Conservation (phyloP, 2,113 vertebrate species). For the Eidolon helvum region DNA sequence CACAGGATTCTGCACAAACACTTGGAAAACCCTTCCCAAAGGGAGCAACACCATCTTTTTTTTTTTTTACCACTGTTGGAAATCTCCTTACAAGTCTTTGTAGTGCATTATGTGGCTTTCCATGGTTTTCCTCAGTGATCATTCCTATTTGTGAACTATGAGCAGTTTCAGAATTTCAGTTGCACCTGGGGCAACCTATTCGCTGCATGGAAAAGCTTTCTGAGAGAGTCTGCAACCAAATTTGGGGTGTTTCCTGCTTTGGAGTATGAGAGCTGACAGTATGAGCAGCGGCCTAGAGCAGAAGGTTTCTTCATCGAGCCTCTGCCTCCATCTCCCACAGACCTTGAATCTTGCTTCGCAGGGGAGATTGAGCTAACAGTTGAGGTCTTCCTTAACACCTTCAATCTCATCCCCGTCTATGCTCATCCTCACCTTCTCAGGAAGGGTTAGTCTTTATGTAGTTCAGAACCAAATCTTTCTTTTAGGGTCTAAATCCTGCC, state of each 20-base stretch:
- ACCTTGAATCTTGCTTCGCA: background rate
- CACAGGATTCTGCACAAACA: slow-evolving; percentile 64
- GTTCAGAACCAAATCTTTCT: background rate
- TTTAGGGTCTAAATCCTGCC: background rate
- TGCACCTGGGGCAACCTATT: background rate
- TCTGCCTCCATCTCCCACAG: background rate
- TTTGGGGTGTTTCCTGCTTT: background rate
- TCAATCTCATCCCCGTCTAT: too few relatives aligned
- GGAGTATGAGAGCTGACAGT: background rate
- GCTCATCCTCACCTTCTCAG: background rate
- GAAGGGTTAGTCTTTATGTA: background rate
- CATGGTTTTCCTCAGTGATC: slow-evolving; percentile 75
- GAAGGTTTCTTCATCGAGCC: background rate
- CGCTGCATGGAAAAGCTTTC: slow-evolving; percentile 61
- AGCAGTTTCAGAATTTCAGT: slow-evolving; percentile 65
- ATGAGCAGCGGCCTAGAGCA: too few relatives aligned
- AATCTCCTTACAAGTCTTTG: background rate
- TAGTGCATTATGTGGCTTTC: slow-evolving; percentile 79
- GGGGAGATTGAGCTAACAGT: background rate
- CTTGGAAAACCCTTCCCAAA: background rate
- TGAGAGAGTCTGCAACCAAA: slow-evolving; percentile 48
- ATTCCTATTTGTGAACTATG: slow-evolving; percentile 76
- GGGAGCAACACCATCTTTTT: background rate
- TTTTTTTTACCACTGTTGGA: background rate
- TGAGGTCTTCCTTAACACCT: background rate